Percentiles rank a stretch among this genome's conserved stretches.
These are phyloP conservation scores for Malurus alboscapulatus DNA, from an alignment of 2,113 vertebrate species.

Conservation along the genomic window DNA sequence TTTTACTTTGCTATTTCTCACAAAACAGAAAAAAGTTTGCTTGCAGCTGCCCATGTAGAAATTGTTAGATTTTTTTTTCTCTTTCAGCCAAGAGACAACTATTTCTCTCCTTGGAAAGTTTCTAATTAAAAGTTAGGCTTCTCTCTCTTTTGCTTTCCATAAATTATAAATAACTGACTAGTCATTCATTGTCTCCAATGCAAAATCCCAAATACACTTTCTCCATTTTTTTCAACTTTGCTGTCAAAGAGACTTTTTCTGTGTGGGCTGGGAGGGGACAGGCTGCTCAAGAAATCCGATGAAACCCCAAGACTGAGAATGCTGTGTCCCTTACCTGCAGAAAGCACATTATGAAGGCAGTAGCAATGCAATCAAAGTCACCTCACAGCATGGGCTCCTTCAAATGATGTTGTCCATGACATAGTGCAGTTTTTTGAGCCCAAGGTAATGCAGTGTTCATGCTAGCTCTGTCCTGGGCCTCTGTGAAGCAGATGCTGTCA, in stretches of 20 bases:
- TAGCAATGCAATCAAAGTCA: not conserved
- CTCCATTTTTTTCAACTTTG: not conserved
- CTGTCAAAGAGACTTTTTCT: not conserved
- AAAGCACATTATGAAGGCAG: not conserved
- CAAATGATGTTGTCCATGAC: not conserved
- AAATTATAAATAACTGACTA: conserved; percentile 45
- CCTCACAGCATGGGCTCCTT: not conserved
- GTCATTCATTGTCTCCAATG: not conserved
- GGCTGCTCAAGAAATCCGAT: not conserved
- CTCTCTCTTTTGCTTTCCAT: not conserved
- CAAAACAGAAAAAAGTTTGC: not conserved
- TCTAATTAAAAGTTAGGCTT: conserved; percentile 38
- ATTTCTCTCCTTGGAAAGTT: not conserved
- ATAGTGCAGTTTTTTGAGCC: not conserved
- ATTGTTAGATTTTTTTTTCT: not conserved
- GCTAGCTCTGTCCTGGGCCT: not conserved
- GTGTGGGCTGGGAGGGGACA: not conserved
- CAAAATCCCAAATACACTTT: not conserved
- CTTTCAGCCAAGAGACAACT: not conserved
- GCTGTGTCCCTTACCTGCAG: not conserved
- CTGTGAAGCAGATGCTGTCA: conserved; percentile 40
- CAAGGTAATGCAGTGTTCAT: not conserved
- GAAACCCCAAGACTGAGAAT: not conserved
- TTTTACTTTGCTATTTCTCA: not conserved
- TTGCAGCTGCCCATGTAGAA: not conserved